phyloP scores from a whole-genome alignment of 2,888 invertebrate species.

The Drosophila leonis region DNA sequence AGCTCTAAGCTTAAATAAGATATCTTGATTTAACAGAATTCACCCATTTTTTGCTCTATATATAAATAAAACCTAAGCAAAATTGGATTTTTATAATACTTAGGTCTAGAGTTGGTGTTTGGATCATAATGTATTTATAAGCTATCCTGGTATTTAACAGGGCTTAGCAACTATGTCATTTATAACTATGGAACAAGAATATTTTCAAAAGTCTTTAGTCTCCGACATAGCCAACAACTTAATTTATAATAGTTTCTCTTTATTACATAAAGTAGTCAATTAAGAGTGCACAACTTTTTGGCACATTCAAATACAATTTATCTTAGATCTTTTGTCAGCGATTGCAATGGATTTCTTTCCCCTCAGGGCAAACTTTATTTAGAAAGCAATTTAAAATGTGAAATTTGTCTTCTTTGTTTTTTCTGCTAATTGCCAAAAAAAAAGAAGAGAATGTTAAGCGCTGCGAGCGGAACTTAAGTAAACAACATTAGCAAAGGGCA shows the following conservation, averaged over 20 bases:
- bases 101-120: no score
- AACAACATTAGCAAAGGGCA: constrained; percentile 70
- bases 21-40: no score
- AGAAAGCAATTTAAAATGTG: constrained; percentile 43
- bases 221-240: no score
- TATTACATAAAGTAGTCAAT: background rate
- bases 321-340: background rate
- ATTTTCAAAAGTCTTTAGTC: background rate
- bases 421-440: constrained; percentile 51
- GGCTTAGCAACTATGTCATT: no score
- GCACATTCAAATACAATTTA: constrained; percentile 2
- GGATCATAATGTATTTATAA: no score
- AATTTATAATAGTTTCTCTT: background rate
- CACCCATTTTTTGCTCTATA: no score
- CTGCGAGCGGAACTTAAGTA: constrained; percentile 47
- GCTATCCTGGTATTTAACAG: no score
- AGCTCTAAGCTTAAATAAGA: no score
- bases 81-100: no score
- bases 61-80: no score
- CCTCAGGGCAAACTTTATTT: constrained; percentile 34
- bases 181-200: no score
- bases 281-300: background rate
- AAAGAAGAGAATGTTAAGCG: constrained; percentile 27
- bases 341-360: background rate
- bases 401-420: constrained; percentile 32